Conservation (phyloP, 2,888 invertebrate species). For the Rhingia campestris region DNA sequence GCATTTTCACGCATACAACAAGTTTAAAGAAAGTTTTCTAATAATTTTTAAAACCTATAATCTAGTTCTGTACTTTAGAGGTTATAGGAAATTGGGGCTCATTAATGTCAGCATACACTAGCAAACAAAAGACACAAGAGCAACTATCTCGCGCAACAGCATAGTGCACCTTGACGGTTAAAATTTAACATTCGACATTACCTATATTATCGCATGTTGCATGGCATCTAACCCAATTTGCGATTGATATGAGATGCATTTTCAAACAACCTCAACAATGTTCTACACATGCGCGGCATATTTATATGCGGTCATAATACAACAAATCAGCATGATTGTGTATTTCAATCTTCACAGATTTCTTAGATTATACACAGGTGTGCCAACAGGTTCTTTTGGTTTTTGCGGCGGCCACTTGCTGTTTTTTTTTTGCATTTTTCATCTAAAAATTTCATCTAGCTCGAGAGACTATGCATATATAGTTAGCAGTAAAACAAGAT, state of each 20-base stretch:
- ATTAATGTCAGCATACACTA: too few relatives aligned
- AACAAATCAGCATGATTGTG: not conserved
- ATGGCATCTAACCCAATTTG: not conserved
- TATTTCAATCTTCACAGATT: not conserved
- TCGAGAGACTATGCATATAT: not conserved
- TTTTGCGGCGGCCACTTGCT: not conserved
- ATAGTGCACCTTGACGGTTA: not conserved
- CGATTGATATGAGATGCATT: not conserved
- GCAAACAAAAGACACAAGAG: too few relatives aligned
- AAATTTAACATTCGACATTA: not conserved
- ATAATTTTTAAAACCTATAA: too few relatives aligned
- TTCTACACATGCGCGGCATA: not conserved
- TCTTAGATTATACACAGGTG: slow-evolving; percentile 3
- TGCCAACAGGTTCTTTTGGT: slow-evolving; percentile 12
- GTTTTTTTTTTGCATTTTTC: slow-evolving; percentile 1
- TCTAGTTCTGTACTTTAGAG: too few relatives aligned
- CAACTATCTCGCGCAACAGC: too few relatives aligned
- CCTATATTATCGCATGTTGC: not conserved
- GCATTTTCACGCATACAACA: too few relatives aligned
- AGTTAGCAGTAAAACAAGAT: not conserved
- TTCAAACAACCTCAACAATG: not conserved
- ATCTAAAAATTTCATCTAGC: not conserved
- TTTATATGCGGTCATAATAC: not conserved
- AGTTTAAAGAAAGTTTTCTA: too few relatives aligned
- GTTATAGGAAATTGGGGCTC: too few relatives aligned